These are phyloP conservation scores for Protonemura montana DNA, from an alignment of 2,888 invertebrate genomes.

Conservation along the genomic window DNA sequence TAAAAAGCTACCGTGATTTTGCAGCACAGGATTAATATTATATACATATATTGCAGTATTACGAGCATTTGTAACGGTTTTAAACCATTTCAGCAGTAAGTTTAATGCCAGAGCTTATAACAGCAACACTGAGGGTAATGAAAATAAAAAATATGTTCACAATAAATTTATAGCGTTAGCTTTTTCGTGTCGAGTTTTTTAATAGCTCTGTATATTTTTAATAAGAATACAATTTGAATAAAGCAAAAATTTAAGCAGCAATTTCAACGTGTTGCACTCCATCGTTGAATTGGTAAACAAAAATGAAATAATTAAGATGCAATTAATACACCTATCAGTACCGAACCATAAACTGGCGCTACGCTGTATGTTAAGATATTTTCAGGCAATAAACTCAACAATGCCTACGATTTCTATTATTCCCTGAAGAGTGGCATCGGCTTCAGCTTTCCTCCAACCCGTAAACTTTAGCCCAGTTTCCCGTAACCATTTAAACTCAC, in stretches of 20 bases:
- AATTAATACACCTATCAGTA: background rate
- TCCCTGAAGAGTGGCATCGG: background rate
- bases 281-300: too few species aligned
- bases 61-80: background rate
- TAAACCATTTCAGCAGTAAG: background rate
- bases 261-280: background rate
- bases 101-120: background rate
- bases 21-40: background rate
- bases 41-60: background rate
- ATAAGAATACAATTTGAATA: background rate
- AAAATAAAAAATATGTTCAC: background rate
- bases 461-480: background rate
- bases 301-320: too few species aligned
- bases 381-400: background rate
- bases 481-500: background rate
- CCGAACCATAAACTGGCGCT: background rate
- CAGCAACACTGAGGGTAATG: background rate
- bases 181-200: background rate
- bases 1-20: background rate
- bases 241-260: background rate
- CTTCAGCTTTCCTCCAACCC: background rate
- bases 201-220: background rate
- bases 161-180: background rate
- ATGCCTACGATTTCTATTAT: too few species aligned
- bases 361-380: background rate